A percentile compares a stretch with the other conserved stretches of the same genome.
Conservation (phyloP, 2,888 invertebrate genomes). For the Tillus elongatus region DNA sequence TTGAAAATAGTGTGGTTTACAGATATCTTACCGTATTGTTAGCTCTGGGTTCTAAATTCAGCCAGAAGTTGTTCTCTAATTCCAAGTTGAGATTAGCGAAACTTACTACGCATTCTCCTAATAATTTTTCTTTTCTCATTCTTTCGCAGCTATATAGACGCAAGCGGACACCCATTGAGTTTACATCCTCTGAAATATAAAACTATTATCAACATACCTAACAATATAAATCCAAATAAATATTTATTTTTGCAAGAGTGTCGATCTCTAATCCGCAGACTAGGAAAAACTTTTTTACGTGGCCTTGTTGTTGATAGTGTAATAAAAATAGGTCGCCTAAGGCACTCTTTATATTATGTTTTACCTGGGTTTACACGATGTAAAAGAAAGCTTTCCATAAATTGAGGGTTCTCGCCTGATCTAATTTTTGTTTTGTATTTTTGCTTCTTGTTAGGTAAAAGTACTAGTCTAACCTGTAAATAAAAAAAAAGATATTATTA, state of each 20-base stretch:
- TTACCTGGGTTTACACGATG: slow-evolving; percentile 81
- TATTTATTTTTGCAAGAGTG: too few species aligned
- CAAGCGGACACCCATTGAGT: slow-evolving; percentile 82
- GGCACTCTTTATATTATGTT: slow-evolving; percentile 6
- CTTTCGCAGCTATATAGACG: slow-evolving; percentile 88
- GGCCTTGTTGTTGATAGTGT: too few species aligned
- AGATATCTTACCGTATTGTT: slow-evolving; percentile 44
- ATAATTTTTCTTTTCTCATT: slow-evolving; percentile 82
- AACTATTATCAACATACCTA: too few species aligned
- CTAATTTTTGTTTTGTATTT: slow-evolving; percentile 91
- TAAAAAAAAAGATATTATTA: too few species aligned
- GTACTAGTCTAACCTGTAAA: slow-evolving; percentile 70
- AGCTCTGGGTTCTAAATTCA: slow-evolving; percentile 69
- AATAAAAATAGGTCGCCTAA: too few species aligned
- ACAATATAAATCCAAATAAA: too few species aligned
- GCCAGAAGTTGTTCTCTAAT: slow-evolving; percentile 82
- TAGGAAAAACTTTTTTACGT: too few species aligned
- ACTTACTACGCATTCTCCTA: slow-evolving; percentile 84
- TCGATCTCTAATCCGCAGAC: too few species aligned
- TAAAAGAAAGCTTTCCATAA: slow-evolving; percentile 85
- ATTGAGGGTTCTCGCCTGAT: slow-evolving; percentile 83
- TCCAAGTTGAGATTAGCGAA: slow-evolving; percentile 86
- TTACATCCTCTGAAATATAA: slow-evolving; percentile 68
- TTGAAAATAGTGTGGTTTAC: background rate
- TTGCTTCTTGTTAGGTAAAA: slow-evolving; percentile 87